A percentile compares a stretch with the other conserved stretches of the same genome.
phyloP scores from a whole-genome alignment of 2,797 vertebrate genomes.

The Parauchenoglanis ngamensis region DNA sequence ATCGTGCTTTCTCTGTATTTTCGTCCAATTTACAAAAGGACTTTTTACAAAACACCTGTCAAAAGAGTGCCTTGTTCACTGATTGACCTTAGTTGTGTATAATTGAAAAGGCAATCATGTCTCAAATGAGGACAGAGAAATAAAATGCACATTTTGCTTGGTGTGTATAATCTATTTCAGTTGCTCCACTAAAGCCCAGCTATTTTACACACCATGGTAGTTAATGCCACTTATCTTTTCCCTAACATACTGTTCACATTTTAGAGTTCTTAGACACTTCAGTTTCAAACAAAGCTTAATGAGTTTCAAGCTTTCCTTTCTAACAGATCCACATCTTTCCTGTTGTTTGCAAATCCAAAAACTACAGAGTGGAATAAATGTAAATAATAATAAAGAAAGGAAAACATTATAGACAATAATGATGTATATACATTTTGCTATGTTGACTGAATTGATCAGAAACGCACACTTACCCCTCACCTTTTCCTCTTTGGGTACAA shows the following conservation, averaged over 20 bases:
- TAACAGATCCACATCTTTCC: background rate
- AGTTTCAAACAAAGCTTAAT: conserved; percentile 4
- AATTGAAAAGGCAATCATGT: conserved; percentile 51
- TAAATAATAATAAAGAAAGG: background rate
- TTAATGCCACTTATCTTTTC: background rate
- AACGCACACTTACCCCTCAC: conserved; percentile 2
- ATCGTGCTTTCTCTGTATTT: conserved; percentile 60
- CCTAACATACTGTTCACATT: background rate
- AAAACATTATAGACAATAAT: background rate
- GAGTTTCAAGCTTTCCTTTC: conserved; percentile 18
- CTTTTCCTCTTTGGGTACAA: conserved; percentile 11
- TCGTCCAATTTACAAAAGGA: conserved; percentile 67
- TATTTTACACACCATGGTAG: conserved; percentile 21
- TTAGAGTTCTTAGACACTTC: background rate
- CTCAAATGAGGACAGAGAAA: conserved; percentile 35
- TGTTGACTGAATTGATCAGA: conserved; percentile 2
- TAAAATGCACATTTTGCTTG: conserved; percentile 27
- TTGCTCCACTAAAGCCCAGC: conserved; percentile 24
- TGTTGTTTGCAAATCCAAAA: no score
- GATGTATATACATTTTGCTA: background rate
- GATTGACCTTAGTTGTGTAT: conserved; percentile 33
- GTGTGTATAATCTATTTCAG: conserved; percentile 22
- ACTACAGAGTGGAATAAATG: background rate
- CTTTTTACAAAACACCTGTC: conserved; percentile 58
- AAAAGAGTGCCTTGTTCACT: conserved; percentile 42